Base-by-base conservation (phyloP, 2,888 invertebrate species). In the Homarus gammarus region DNA sequence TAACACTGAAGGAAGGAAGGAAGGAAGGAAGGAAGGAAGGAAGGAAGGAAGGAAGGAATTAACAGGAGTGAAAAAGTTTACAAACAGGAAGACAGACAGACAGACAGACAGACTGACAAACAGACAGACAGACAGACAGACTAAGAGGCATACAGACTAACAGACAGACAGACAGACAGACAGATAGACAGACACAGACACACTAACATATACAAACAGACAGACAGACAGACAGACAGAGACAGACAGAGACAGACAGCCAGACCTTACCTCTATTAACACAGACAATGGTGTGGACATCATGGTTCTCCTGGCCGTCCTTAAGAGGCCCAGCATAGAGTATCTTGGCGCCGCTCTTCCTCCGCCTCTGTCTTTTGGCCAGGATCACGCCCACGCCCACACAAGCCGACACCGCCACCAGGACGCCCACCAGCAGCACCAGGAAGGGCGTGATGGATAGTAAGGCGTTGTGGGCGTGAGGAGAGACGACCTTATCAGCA, bases 271-370 rank as follows among this genome's bases (percentile, higher is more conserved):
- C 85, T 68, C 51, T 61, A n/a, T 87, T 82, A 2, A 87, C 87
- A 33, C 87, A 87, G 64, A 87, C 73, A 40, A 87, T 81, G 73
- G 87, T 87, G 73, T 87, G 87, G 18, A 77, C 78, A 44, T 82
- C 87, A 3, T 44, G 73, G 75, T 27, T 61, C 1, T 87, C 75
- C 1, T 70, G 56, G n/a, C 22, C 73, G 36, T 85, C 85, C 38
- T 78, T 81, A 31, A 91, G 44, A 0, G 88, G 88, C 5, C 88
- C 91, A 0, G 81, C 85, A 72, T 88, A 91, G 31, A 88, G 64
- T 12, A 84, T 84, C 73, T 88, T 84, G 22, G 87, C 87, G n/a
- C 75, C 33, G n/a, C 33, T 84, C 49, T 91, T 91, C 40, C 73
- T 77, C 38, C 68, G 81, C n/a, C 75, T 68, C 18, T 84, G 36